Evolutionary conservation across 2,113 vertebrate genomes (phyloP).

Genomic region (Monarcha castaneiventris): DNA sequence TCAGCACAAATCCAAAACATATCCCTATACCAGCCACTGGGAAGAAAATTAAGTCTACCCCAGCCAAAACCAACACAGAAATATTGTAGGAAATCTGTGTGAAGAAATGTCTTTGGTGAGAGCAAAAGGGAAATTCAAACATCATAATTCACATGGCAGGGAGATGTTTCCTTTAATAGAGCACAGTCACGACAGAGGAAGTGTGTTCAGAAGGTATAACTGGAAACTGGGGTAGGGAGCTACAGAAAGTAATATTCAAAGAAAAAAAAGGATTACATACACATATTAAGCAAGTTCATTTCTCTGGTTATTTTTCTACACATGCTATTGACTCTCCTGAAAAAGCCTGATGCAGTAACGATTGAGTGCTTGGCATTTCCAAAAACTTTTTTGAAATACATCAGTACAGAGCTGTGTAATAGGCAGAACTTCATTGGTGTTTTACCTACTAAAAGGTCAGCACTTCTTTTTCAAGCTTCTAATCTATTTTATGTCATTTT

Average conservation of each 20-base stretch:
- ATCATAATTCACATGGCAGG: background rate
- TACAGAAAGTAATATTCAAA: background rate
- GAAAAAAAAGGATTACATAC: background rate
- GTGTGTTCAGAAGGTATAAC: background rate
- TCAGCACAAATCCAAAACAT: background rate
- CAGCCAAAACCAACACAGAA: background rate
- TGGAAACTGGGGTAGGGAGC: background rate
- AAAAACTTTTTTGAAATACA: slow-evolving; percentile 50
- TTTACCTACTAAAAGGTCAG: slow-evolving; percentile 54
- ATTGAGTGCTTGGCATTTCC: slow-evolving; percentile 42
- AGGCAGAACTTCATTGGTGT: background rate
- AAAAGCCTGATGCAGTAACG: slow-evolving; percentile 9
- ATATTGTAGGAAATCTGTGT: background rate
- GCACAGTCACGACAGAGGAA: background rate
- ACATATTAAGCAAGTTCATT: background rate
- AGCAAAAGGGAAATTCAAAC: background rate
- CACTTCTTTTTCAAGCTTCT: slow-evolving; percentile 29
- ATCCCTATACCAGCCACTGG: background rate
- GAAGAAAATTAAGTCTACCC: background rate
- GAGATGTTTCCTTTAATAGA: background rate
- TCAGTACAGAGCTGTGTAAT: background rate
- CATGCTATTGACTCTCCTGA: background rate
- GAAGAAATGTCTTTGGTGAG: background rate
- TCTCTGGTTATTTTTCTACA: background rate
- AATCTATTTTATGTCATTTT: slow-evolving; percentile 50